Percentiles rank a stretch among this genome's conserved stretches.
Conservation (phyloP, 2,888 invertebrate species). For the Helleia helle region DNA sequence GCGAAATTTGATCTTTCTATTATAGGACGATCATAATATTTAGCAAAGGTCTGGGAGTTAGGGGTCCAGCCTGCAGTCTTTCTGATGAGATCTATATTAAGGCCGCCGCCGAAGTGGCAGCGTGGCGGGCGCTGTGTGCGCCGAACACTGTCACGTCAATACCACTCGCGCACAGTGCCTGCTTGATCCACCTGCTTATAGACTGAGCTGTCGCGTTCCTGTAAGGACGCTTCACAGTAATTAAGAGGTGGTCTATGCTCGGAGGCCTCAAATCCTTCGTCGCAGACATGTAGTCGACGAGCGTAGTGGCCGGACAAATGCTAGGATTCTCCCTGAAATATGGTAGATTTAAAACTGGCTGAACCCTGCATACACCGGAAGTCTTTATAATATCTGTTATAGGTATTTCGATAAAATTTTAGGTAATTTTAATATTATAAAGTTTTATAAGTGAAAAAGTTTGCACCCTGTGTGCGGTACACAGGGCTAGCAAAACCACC, state of each 20-base stretch:
- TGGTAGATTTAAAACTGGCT: background rate
- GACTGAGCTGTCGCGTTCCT: background rate
- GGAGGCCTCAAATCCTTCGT: background rate
- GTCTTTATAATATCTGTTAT: background rate
- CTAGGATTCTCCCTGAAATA: background rate
- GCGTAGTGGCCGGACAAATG: background rate
- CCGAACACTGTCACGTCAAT: background rate
- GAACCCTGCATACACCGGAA: background rate
- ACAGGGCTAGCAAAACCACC: conserved; percentile 21
- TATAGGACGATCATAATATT: no score
- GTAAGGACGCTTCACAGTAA: background rate
- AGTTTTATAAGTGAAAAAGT: conserved; percentile 19
- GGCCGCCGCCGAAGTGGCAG: background rate
- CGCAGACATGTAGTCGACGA: background rate
- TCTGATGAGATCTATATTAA: background rate
- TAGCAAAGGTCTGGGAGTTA: no score
- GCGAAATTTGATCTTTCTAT: no score
- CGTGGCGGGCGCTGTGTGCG: background rate
- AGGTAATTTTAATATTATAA: background rate
- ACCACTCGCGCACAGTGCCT: background rate
- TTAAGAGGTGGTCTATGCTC: background rate
- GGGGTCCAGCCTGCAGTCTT: background rate
- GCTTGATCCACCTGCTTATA: background rate
- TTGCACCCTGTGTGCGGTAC: conserved; percentile 19
- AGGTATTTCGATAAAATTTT: background rate